These are phyloP conservation scores for Antitype chi DNA, from an alignment of 2,888 invertebrate species.

Conservation along the genomic window DNA sequence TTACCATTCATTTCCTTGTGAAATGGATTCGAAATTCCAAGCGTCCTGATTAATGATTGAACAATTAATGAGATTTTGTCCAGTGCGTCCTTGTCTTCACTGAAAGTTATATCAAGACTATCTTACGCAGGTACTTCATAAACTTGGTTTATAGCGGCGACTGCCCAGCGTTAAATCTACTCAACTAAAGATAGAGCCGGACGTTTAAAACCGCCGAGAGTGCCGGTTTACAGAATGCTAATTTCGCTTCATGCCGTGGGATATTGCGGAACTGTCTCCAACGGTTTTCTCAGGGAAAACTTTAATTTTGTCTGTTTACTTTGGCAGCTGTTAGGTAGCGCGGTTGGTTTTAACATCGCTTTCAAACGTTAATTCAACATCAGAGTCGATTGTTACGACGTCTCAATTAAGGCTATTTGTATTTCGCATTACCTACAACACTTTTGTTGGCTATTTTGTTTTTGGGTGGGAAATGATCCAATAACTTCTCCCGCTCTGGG, in stretches of 20 bases:
- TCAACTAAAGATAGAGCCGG: conserved; percentile 46
- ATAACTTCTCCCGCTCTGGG: no score
- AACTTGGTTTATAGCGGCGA: conserved; percentile 32
- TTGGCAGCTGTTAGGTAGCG: conserved; percentile 66
- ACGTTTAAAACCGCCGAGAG: conserved; percentile 58
- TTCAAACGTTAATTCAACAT: conserved; percentile 69
- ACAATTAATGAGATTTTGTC: conserved; percentile 31
- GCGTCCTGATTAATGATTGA: conserved; percentile 42
- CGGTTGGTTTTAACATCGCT: conserved; percentile 62
- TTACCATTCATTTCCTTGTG: conserved; percentile 54
- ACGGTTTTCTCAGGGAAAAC: conserved; percentile 67
- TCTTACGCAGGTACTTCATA: conserved; percentile 32
- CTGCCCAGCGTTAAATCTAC: conserved; percentile 43
- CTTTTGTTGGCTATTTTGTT: no score
- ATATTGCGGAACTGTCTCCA: conserved; percentile 70
- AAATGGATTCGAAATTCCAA: conserved; percentile 49
- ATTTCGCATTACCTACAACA: conserved; percentile 62
- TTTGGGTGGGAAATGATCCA: no score
- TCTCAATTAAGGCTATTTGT: conserved; percentile 74
- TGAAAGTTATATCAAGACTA: conserved; percentile 40
- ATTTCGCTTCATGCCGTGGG: conserved; percentile 64
- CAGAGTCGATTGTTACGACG: conserved; percentile 67
- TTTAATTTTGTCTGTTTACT: conserved; percentile 76
- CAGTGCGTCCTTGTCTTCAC: conserved; percentile 24
- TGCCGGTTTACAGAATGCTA: conserved; percentile 70